Evolutionary conservation across 2,797 vertebrate genomes (phyloP).

Genomic region (Cossypha niveicapilla): DNA sequence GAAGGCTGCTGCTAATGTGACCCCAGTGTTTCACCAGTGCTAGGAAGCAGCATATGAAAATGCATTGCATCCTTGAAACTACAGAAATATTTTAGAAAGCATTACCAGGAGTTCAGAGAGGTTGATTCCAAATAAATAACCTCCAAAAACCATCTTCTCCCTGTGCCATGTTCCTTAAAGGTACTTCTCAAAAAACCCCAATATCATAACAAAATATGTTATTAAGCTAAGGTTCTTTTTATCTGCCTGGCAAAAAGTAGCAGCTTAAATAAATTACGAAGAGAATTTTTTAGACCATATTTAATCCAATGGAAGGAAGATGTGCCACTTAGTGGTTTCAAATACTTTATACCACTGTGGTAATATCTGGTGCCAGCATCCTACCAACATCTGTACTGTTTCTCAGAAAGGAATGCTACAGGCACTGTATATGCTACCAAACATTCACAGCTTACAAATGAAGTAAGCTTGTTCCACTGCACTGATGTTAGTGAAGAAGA

Average conservation of each 20-base stretch:
- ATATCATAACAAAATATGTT: background rate
- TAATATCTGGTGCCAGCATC: background rate
- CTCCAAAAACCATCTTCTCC: fast-evolving
- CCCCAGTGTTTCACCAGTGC: background rate
- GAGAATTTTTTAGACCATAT: background rate
- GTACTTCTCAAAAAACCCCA: background rate
- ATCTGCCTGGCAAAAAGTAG: background rate
- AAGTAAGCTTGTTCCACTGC: background rate
- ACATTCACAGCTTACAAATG: background rate
- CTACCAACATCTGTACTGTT: background rate
- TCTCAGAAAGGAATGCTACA: background rate
- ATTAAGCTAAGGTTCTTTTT: background rate
- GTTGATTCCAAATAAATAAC: background rate
- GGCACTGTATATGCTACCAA: background rate
- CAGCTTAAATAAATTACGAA: background rate
- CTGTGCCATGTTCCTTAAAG: background rate
- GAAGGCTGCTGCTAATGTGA: background rate
- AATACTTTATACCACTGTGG: background rate
- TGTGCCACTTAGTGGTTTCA: background rate
- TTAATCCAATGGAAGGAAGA: background rate
- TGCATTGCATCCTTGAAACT: background rate
- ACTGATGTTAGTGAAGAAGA: background rate
- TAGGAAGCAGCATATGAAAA: background rate
- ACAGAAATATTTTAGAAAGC: background rate
- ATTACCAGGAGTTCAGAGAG: background rate